Base-by-base conservation (phyloP, 2,113 vertebrate genomes). In the Micromys minutus region DNA sequence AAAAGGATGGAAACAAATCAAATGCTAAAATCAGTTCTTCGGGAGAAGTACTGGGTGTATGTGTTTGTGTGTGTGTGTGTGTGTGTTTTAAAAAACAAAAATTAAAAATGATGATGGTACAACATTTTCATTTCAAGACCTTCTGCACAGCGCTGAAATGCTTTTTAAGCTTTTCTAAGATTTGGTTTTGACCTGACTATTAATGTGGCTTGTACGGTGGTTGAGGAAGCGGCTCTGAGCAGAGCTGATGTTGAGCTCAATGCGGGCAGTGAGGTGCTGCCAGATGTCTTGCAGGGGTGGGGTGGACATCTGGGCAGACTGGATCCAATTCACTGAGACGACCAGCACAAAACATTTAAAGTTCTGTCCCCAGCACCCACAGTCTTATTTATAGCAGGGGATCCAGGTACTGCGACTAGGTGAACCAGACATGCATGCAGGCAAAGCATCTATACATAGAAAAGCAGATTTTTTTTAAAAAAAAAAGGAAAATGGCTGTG, bases 131-230 rank as follows among this genome's bases (percentile, higher is more conserved):
- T 13, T 87, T 86, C 89, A 77, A 71, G 39, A 84, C 89, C 21
- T 71, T 89, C 29, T 81, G 81, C 93, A 84, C 36, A 61, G 45
- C 71, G 75, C 91, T 90, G 31, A 67, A 81, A 90, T 84, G 52
- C 57, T 75, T 76, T 69, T 61, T 85, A 90, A 94, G 92, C 29
- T 31, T 65, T n/a, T 96, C 69, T 79, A 26, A 15, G 79, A 71
- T 52, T 76, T 52, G 34, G 39, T 75, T 90, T 94, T 75, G 63
- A 81, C 91, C 15, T 77, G 55, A 74, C 77, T 92, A 93, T 75
- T 93, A 81, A 80, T 0, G 93, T 36, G 31, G 8, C 59, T 34
- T 45, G 39, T 65, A 19, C 34, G 21, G 6, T 16, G 19, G 76
- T 16, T 36, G 47, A 79, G 31, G 31, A 81, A 39, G 59, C 31